Base-by-base conservation (phyloP, 2,888 invertebrate genomes). In the Apocheima hispidaria region DNA sequence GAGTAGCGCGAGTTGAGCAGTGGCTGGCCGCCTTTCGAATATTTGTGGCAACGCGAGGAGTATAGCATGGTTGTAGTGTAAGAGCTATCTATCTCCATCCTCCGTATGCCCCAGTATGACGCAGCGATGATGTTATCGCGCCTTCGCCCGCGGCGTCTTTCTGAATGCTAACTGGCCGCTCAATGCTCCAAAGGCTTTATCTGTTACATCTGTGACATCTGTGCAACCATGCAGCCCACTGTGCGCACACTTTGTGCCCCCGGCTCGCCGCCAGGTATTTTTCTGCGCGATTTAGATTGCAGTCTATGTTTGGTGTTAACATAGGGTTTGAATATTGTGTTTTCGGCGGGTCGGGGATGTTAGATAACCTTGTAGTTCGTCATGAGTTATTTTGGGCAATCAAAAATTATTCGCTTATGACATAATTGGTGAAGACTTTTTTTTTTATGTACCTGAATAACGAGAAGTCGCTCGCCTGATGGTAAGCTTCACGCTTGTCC, bases 91-190 rank as follows among this genome's bases (percentile, higher is more conserved):
- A 14, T 28, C 28, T 30, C 54, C 46, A 52, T 26, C 36, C 18
- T 7, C 59, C 36, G 48, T 52, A 26, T 53, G 53, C 4, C 4
- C 0, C 72, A 33, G 64, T 75, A 66, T 18, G 63, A 56, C 26
- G 30, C 69, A 54, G 68, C 78, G 73, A 78, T 78, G 90, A 91
- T 91, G 86, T 83, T 91, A 91, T 92, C 92, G 81, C 86, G 77
- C 78, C 82, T 75, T 57, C 75, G 87, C 91, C 87, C 77, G 87
- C 86, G 90, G 90, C 90, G 83, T 86, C 90, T 90, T 88, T 90
- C 85, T 90, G 89, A 88, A 92, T 90, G 90, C 88, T 90, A 90
- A 91, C 90, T 87, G 87, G 81, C 74, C 82, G 79, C 84, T 86
- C 84, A 84, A 83, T 82, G 79, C 81, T 73, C 46, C 66, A 65